Evolutionary conservation across 2,888 invertebrate species (phyloP), one percentile per base, ranked within the genome.

Genomic region (Cerastoderma edule): DNA sequence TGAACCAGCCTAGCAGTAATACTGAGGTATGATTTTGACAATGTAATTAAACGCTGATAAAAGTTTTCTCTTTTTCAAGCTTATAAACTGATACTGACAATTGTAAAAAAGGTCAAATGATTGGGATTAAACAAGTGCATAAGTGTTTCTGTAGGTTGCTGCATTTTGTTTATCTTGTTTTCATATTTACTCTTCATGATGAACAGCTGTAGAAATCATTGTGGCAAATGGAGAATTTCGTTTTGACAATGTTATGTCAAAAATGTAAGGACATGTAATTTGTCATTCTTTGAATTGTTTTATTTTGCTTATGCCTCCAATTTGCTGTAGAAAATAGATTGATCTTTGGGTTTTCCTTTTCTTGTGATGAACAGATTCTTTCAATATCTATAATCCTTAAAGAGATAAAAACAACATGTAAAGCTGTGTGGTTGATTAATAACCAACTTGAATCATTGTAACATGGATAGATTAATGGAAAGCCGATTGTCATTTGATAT

Each of bases 221-320:
- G 50, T 50, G 50, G n/a, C 10, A 54, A 54, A 54, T 28, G 54
- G 19, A 54, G 54, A 54, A 54, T 28, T 27, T 54, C 28, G 8
- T 54, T 6, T 8, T 27, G 8, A 54, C 54, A 6, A 54, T n/a
- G n/a, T n/a, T n/a, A n/a, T n/a, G n/a, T n/a, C n/a, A n/a, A n/a
- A n/a, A n/a, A n/a, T n/a, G n/a, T n/a, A n/a, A n/a, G n/a, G n/a
- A n/a, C n/a, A n/a, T n/a, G 54, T 30, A 54, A 27, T 54, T 54
- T 54, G 28, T 54, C 28, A 27, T 54, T 54, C 28, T 54, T 3
- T 30, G n/a, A 50, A 16, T n/a, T 6, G 8, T 27, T 24, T 24
- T 54, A 28, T 10, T 8, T 13, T 10, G 8, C 19, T 22, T 22
- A 54, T 27, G 10, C 50, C 10, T 50, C 22, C 5, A 13, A 2